Percentiles rank a stretch among this genome's conserved stretches.
These are phyloP conservation scores for Australoheros scitulus DNA, from an alignment of 2,113 vertebrate species.

Conservation along the genomic window DNA sequence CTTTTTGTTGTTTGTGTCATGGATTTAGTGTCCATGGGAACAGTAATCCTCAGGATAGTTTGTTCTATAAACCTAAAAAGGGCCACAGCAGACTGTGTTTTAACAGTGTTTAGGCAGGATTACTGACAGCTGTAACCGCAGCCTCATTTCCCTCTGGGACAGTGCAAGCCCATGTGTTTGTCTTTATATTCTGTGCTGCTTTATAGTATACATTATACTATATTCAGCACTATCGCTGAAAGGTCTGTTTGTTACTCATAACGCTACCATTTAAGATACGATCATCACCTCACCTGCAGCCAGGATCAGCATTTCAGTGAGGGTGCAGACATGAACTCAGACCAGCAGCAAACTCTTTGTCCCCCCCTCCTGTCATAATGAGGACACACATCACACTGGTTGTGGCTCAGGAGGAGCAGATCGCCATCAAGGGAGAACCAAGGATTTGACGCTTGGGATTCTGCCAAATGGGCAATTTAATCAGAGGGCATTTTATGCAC, in stretches of 20 bases:
- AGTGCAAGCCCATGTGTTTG: neutral
- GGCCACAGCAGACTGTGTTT: constrained; percentile 45
- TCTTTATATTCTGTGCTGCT: neutral
- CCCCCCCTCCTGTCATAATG: constrained; percentile 39
- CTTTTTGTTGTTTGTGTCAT: constrained; percentile 19
- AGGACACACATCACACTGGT: constrained; percentile 43
- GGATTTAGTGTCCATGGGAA: constrained; percentile 6
- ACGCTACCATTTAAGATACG: neutral
- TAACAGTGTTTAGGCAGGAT: constrained; percentile 54
- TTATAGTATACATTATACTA: fast-evolving
- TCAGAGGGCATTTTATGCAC: constrained; percentile 70
- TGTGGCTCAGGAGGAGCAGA: constrained; percentile 57
- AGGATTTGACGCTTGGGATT: constrained; percentile 66
- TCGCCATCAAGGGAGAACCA: constrained; percentile 52
- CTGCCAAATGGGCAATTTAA: constrained; percentile 80
- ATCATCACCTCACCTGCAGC: constrained; percentile 4
- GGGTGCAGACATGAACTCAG: constrained; percentile 1
- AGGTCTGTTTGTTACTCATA: neutral
- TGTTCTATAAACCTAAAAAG: constrained; percentile 70
- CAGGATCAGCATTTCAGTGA: constrained; percentile 3
- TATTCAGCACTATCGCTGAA: neutral
- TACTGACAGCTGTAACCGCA: constrained; percentile 44
- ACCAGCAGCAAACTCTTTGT: neutral
- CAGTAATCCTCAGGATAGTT: constrained; percentile 63
- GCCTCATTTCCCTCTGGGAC: constrained; percentile 28